Base-by-base conservation (phyloP, 92 coral and sea anemone genomes). In the Porites evermanni region DNA sequence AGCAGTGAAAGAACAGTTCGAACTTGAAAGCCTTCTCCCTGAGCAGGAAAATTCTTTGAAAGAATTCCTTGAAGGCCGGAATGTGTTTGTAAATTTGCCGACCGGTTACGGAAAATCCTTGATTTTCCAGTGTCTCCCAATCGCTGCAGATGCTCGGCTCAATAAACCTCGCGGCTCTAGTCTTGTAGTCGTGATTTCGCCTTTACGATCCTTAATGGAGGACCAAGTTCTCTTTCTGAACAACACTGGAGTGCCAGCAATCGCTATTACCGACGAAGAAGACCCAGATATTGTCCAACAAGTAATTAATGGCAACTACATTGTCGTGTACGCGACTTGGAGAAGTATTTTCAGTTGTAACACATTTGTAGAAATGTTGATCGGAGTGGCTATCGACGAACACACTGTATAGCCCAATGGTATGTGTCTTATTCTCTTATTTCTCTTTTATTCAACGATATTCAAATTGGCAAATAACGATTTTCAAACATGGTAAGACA, bases 201-300 rank as follows among this genome's bases (percentile, higher is more conserved):
- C 95, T 12, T 84, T 93, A 51, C 83, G 74, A 79, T 87, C 91
- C 18, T 85, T 92, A 18, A 94, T 94, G 95, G 90, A 85, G 63
- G 12, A 56, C 63, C 63, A 56, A 9, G 63, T 56, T 56, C 63
- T 2, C 16, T 56, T 56, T 56, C 63, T 56, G 12, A 56, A 56
- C 63, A 56, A 56, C 63, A 56, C 16, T 56, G 63, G 63, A 56
- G 63, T 56, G 77, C 91, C 95, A 53, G 87, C 91, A 17, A 92
- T 87, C 50, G 86, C 94, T 53, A 80, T 92, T 64, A 78, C 86
- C 6, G 95, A 94, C 53, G 82, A 80, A 74, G 85, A 87, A 12
- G 98, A 94, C 83, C 82, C 88, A 8, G 91, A 94, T 50, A 65
- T 89, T 11, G 72, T 93, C 29, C 95, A 92, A 80, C 94, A 94